phyloP scores from a whole-genome alignment of 2,113 vertebrate genomes.

The Tachysurus vachellii region DNA sequence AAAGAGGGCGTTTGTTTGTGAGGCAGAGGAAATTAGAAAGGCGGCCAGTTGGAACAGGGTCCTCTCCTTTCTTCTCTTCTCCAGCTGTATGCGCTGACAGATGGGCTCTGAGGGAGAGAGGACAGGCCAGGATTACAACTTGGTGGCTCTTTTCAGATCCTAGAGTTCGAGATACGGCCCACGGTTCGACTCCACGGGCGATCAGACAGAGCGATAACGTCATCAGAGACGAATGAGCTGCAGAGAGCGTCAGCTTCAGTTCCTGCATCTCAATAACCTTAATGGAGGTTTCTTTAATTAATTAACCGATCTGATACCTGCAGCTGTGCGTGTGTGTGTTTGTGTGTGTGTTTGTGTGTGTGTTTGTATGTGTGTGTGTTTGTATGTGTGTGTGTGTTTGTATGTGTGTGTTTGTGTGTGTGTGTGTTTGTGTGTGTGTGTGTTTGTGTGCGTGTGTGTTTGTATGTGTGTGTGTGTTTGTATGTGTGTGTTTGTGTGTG shows the following conservation, averaged over 20 bases:
- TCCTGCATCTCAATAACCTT: slow-evolving; percentile 69
- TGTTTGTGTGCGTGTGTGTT: too few species aligned
- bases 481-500: too few species aligned
- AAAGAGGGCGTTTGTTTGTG: slow-evolving; percentile 73
- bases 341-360: not conserved
- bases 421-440: too few species aligned
- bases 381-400: slow-evolving; percentile 33
- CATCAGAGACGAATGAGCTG: slow-evolving; percentile 56
- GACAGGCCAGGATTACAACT: slow-evolving; percentile 66
- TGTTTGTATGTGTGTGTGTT: slow-evolving; percentile 30
- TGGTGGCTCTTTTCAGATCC: slow-evolving; percentile 64
- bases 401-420: slow-evolving; percentile 18
- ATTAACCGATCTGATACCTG: slow-evolving; percentile 74
- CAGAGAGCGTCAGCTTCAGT: slow-evolving; percentile 9
- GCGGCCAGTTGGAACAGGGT: slow-evolving; percentile 72
- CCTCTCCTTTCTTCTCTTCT: slow-evolving; percentile 62
- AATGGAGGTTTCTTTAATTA: slow-evolving; percentile 76
- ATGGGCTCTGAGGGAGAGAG: slow-evolving; percentile 69
- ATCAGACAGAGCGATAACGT: slow-evolving; percentile 64
- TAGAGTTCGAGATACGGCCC: slow-evolving; percentile 63
- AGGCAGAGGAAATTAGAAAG: slow-evolving; percentile 78
- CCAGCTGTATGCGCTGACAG: slow-evolving; percentile 71
- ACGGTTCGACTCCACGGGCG: slow-evolving; percentile 59
- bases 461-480: too few species aligned
- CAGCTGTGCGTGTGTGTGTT: slow-evolving; percentile 55